phyloP scores from a whole-genome alignment of 2,113 vertebrate species.

The Xyrauchen texanus region DNA sequence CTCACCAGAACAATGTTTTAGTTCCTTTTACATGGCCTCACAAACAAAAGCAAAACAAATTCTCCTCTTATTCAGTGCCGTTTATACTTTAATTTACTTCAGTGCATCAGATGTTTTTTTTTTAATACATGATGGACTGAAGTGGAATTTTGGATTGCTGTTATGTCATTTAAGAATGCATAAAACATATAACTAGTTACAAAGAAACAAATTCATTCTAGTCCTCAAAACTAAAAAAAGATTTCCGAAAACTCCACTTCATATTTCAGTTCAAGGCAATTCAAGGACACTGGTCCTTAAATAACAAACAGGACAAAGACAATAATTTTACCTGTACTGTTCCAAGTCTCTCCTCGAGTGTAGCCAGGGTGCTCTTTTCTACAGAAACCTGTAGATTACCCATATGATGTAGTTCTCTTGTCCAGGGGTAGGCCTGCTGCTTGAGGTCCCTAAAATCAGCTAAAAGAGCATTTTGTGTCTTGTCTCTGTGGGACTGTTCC shows the following conservation, averaged over 20 bases:
- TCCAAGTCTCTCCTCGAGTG: background rate
- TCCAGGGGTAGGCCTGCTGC: conserved; percentile 26
- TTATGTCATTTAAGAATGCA: background rate
- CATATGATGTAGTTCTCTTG: background rate
- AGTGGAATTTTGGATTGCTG: background rate
- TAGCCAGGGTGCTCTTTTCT: background rate
- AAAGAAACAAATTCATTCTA: conserved; percentile 13
- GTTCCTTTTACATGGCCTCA: too few relatives aligned
- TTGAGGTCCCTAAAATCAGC: conserved; percentile 11
- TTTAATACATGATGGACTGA: background rate
- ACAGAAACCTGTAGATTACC: conserved; percentile 30
- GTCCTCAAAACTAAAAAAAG: background rate
- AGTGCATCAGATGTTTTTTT: too few relatives aligned
- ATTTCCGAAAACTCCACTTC: background rate
- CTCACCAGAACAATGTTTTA: too few relatives aligned
- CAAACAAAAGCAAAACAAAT: too few relatives aligned
- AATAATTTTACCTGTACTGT: conserved; percentile 35
- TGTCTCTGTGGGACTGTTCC: background rate
- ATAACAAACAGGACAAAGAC: background rate
- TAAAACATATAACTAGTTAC: background rate
- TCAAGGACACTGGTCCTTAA: background rate
- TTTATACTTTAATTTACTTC: too few relatives aligned
- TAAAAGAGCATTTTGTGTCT: background rate
- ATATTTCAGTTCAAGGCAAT: conserved; percentile 1
- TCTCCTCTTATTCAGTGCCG: too few relatives aligned